phyloP scores from a whole-genome alignment of 2,113 vertebrate species.

The Zootoca vivipara region DNA sequence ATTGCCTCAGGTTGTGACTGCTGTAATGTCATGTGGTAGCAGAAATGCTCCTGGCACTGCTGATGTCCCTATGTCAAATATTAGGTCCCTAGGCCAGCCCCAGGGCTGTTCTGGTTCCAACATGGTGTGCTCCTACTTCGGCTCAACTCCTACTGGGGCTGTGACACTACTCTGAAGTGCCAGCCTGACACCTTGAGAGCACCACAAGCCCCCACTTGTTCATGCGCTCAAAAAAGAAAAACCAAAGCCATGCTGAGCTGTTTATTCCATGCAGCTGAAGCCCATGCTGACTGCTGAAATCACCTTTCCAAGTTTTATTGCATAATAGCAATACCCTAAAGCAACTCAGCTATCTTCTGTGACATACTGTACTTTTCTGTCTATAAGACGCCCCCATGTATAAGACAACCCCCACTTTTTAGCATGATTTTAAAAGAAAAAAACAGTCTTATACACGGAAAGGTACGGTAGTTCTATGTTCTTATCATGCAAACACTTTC shows the following conservation, averaged over 20 bases:
- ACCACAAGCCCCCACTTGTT: constrained; percentile 1
- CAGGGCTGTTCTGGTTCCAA: constrained; percentile 33
- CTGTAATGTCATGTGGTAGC: not conserved
- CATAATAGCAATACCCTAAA: constrained; percentile 23
- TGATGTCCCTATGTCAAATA: not conserved
- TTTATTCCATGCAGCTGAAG: constrained; percentile 23
- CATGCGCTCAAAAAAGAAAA: not conserved
- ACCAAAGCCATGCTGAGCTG: not conserved
- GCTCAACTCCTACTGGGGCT: too few species aligned
- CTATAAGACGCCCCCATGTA: too few species aligned
- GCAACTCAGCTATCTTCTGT: not conserved
- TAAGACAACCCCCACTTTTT: too few species aligned
- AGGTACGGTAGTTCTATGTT: constrained; percentile 7
- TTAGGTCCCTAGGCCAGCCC: not conserved
- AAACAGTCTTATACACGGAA: too few species aligned
- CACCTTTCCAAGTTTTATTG: constrained; percentile 51
- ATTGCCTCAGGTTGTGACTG: not conserved
- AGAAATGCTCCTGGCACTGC: not conserved
- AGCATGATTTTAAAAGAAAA: too few species aligned
- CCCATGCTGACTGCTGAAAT: constrained; percentile 32
- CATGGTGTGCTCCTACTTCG: constrained; percentile 28
- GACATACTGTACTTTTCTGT: not conserved
- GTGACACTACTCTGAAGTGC: constrained; percentile 24
- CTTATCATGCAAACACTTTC: constrained; percentile 2
- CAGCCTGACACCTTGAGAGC: constrained; percentile 27